phyloP scores from a whole-genome alignment of 1,140 invertebrate species.

The Ips nitidus region DNA sequence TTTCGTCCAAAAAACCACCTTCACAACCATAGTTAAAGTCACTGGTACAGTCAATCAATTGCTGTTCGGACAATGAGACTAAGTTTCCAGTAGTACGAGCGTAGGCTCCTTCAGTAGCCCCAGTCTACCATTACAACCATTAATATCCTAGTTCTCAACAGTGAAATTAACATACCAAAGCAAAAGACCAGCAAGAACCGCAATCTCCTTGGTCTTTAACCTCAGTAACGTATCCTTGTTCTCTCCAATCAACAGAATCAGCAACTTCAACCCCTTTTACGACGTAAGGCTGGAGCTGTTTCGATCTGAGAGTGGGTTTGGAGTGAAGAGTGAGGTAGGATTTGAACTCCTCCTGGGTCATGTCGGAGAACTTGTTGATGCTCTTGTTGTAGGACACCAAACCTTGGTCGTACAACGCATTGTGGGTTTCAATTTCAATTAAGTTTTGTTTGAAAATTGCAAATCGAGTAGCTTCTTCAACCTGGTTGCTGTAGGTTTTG shows the following conservation, averaged over 20 bases:
- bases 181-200: slow-evolving; percentile 59
- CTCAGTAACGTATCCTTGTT: slow-evolving; percentile 39
- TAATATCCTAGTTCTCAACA: background rate
- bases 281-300: background rate
- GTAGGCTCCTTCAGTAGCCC: slow-evolving; percentile 80
- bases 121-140: slow-evolving; percentile 5
- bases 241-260: slow-evolving; percentile 41
- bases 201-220: slow-evolving; percentile 47
- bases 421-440: slow-evolving; percentile 34
- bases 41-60: slow-evolving; percentile 87
- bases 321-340: slow-evolving; percentile 7
- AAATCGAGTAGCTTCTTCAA: slow-evolving; percentile 76
- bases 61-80: slow-evolving; percentile 93
- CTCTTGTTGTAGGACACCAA: slow-evolving; percentile 31
- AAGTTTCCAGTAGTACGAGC: slow-evolving; percentile 80
- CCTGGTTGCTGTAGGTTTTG: slow-evolving; percentile 68
- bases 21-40: slow-evolving; percentile 19
- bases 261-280: slow-evolving; percentile 4
- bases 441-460: slow-evolving; percentile 48
- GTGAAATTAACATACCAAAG: slow-evolving; percentile 47
- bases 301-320: background rate
- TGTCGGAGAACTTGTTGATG: slow-evolving; percentile 37
- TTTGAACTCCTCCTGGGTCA: slow-evolving; percentile 35
- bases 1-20: slow-evolving; percentile 17
- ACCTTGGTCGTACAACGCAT: slow-evolving; percentile 34